Conservation (phyloP, 37 sponge, comb jelly and placozoan species). For the Cliona cf. orientalis region DNA sequence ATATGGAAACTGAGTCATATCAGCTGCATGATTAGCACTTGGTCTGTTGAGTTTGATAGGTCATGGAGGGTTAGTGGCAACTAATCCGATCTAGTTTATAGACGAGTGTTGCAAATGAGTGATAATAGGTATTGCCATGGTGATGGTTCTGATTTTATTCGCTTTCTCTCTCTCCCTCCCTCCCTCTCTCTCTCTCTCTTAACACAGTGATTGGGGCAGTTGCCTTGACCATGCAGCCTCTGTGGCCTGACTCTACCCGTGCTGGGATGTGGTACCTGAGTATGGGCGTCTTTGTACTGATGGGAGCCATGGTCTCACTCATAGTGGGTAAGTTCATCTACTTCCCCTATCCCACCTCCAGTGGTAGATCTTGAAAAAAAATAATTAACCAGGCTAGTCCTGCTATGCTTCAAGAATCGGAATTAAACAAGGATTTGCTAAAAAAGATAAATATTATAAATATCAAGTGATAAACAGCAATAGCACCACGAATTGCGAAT, state of each 20-base stretch:
- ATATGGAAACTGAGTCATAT: too few relatives aligned
- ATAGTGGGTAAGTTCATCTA: slow-evolving; percentile 36
- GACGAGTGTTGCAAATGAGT: not conserved
- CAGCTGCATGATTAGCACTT: too few relatives aligned
- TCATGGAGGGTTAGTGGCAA: too few relatives aligned
- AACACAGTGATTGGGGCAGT: slow-evolving; percentile 68
- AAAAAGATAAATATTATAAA: too few relatives aligned
- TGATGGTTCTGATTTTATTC: not conserved
- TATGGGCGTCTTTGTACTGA: slow-evolving; percentile 25
- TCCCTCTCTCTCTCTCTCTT: not conserved
- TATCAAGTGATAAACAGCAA: too few relatives aligned
- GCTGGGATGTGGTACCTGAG: slow-evolving; percentile 59
- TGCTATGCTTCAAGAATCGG: too few relatives aligned
- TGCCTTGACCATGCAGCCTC: slow-evolving; percentile 70
- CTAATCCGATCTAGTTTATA: not conserved
- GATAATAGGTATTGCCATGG: not conserved
- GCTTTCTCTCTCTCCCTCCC: not conserved
- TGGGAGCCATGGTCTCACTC: slow-evolving; percentile 48
- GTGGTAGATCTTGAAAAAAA: too few relatives aligned
- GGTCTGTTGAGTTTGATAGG: too few relatives aligned
- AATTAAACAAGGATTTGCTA: too few relatives aligned
- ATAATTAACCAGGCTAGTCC: too few relatives aligned
- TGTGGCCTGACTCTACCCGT: slow-evolving; percentile 79
- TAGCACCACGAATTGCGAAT: too few relatives aligned
- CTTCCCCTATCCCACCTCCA: too few relatives aligned